Base-by-base conservation (phyloP, 1,140 invertebrate species). In the Eubasilissa regina region DNA sequence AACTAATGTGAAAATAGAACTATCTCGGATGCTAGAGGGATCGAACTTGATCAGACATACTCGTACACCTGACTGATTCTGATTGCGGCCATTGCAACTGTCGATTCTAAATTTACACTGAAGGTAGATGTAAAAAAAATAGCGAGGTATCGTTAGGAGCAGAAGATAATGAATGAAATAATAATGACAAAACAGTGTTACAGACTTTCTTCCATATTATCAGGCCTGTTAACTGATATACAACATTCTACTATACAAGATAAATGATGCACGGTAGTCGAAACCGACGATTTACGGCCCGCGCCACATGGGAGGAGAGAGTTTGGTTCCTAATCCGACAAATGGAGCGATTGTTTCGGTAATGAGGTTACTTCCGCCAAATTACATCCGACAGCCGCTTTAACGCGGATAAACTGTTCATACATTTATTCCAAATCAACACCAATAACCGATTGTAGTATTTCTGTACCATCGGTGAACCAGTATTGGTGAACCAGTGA, bases 381-480 rank as follows among this genome's bases (percentile, higher is more conserved):
- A 68, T 68, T 68, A 68, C 64, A 47, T 45, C 44, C 15, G 35
- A 6, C 44, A 43, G 19, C 13, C 35, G 12, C 55, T 58, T 19
- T 58, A 58, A 58, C 55, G 15, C 15, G 10, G 60, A 10, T 43
- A 43, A 13, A 10, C 60, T 43, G 60, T 62, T 62, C 13, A 25
- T 47, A 68, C 64, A 44, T 47, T 68, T 68, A 68, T 68, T 68
- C 64, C 64, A 9, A 68, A 68, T 68, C 64, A 68, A 68, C 64
- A 68, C 43, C 62, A 44, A 48, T 44, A 68, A 68, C 45, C 64
- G 47, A 45, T 68, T 25, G 25, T 8, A 6, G 25, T 6, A n/a
- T 6, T 35, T 1, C 1, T 35, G 25, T 35, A 6, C 48, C 48
- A 51, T 1, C 48, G n/a, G n/a, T n/a, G n/a, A n/a, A 15, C 48